Percentiles rank a stretch among this genome's conserved stretches.
phyloP scores from a whole-genome alignment of 1,140 invertebrate genomes.

The Ctenoplectra terminalis region DNA sequence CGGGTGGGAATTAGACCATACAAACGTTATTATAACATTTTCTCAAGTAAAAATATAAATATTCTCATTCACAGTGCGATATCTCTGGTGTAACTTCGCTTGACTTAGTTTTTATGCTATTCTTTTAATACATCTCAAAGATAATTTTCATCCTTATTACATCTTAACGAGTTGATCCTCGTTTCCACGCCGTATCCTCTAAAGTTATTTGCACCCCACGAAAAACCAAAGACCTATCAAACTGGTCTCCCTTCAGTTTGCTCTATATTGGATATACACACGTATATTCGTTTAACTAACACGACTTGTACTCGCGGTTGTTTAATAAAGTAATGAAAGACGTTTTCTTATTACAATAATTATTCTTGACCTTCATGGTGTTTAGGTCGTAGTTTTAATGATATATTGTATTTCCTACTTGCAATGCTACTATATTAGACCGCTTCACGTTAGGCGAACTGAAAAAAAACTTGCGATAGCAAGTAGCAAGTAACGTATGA shows the following conservation, averaged over 20 bases:
- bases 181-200: background rate
- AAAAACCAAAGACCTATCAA: slow-evolving; percentile 43
- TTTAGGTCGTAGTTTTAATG: slow-evolving; percentile 64
- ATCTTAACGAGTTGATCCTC: slow-evolving; percentile 13
- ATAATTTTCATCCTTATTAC: slow-evolving; percentile 40
- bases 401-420: slow-evolving; percentile 49
- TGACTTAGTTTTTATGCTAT: slow-evolving; percentile 51
- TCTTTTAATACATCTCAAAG: slow-evolving; percentile 28
- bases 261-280: slow-evolving; percentile 48
- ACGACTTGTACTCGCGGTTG: slow-evolving; percentile 72
- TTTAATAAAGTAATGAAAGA: slow-evolving; percentile 81
- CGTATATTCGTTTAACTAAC: slow-evolving; percentile 55
- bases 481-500: slow-evolving; percentile 4
- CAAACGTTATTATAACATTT: slow-evolving; percentile 72
- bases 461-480: slow-evolving; percentile 23
- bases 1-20: slow-evolving; percentile 68
- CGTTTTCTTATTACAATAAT: slow-evolving; percentile 74
- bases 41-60: slow-evolving; percentile 80
- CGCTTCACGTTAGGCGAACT: slow-evolving; percentile 41
- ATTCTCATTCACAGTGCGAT: slow-evolving; percentile 71
- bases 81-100: slow-evolving; percentile 53
- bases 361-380: slow-evolving; percentile 65
- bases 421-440: slow-evolving; percentile 47
- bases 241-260: slow-evolving; percentile 33
- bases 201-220: slow-evolving; percentile 37